These are phyloP conservation scores for Thalassarche chlororhynchos DNA, from an alignment of 2,113 vertebrate genomes.

Conservation along the genomic window DNA sequence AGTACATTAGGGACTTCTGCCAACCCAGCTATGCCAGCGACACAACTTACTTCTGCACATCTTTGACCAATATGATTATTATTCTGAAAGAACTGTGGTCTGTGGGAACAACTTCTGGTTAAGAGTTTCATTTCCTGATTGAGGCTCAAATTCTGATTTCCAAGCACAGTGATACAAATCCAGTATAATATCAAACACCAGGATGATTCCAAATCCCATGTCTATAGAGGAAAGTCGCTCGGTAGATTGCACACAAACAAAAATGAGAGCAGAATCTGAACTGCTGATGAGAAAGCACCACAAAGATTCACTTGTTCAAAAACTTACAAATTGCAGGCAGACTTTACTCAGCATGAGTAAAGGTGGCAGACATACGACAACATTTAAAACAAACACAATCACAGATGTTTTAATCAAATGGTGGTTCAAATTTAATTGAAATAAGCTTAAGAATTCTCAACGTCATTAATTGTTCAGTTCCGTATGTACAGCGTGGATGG, in stretches of 20 bases:
- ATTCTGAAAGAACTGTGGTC: not conserved
- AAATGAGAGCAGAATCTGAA: not conserved
- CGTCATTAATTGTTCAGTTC: not conserved
- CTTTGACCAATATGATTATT: not conserved
- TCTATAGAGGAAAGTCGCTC: fast-evolving
- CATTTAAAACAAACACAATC: not conserved
- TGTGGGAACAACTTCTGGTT: not conserved
- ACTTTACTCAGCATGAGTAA: not conserved
- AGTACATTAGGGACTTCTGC: not conserved
- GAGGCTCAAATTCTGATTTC: not conserved
- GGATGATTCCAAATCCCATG: not conserved
- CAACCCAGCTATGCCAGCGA: not conserved
- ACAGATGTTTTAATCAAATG: slow-evolving; percentile 12
- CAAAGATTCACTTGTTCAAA: slow-evolving; percentile 20
- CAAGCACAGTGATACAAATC: not conserved
- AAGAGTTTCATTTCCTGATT: not conserved
- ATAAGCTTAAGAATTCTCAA: not conserved
- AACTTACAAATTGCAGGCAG: not conserved
- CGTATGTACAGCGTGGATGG: not conserved
- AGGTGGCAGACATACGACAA: not conserved
- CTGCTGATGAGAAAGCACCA: not conserved
- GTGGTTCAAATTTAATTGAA: not conserved
- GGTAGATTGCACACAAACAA: not conserved
- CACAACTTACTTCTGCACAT: not conserved
- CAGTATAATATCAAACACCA: not conserved